Evolutionary conservation across 2,797 vertebrate species (phyloP).

Genomic region (Neostethus bicornis): DNA sequence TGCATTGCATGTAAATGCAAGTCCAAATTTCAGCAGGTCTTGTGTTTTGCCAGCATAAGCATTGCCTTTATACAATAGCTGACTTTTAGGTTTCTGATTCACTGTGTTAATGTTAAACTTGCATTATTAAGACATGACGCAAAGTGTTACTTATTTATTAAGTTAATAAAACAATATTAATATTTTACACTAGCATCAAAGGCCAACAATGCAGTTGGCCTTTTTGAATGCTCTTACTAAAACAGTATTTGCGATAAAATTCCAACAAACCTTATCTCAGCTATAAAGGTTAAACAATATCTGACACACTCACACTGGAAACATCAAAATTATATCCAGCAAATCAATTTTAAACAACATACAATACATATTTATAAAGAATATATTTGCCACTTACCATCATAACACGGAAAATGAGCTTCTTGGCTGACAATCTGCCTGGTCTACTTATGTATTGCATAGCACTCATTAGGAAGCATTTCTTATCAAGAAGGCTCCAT

Average conservation of each 20-base stretch:
- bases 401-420: conserved; percentile 27
- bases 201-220: conserved; percentile 2
- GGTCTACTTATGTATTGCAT: conserved; percentile 31
- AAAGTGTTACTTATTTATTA: conserved; percentile 5
- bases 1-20: conserved; percentile 66
- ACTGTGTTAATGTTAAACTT: conserved; percentile 8
- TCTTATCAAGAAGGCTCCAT: conserved; percentile 23
- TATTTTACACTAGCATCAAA: conserved; percentile 7
- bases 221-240: conserved; percentile 21
- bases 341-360: conserved; percentile 31
- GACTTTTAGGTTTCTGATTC: conserved; percentile 15
- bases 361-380: conserved; percentile 19
- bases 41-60: conserved; percentile 17
- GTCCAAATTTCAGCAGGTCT: conserved; percentile 31
- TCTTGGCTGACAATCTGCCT: conserved; percentile 30
- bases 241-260: conserved; percentile 20
- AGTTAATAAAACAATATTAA: no score
- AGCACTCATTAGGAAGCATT: no score
- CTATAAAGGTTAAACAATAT: conserved; percentile 1
- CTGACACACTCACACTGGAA: not conserved
- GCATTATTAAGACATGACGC: conserved; percentile 1
- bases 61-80: conserved; percentile 12
- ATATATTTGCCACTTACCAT: conserved; percentile 35
- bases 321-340: conserved; percentile 4
- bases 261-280: conserved; percentile 20